phyloP scores from a whole-genome alignment of 1,140 invertebrate genomes.

The Hyles vespertilio region DNA sequence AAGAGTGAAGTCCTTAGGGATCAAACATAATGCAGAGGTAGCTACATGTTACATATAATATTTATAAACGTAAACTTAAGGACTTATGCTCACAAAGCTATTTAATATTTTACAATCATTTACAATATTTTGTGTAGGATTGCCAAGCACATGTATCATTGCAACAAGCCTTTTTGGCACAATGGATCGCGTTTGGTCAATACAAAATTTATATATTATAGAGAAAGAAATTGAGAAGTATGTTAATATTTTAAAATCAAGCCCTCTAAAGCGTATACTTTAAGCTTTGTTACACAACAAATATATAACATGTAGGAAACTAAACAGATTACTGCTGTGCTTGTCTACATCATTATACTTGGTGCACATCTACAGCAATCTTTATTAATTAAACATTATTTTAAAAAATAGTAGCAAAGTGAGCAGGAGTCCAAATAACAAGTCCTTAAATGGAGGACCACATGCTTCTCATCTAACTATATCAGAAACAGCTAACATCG shows the following conservation, averaged over 20 bases:
- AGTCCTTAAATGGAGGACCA: slow-evolving; percentile 23
- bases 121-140: slow-evolving; percentile 29
- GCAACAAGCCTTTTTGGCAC: too few relatives aligned
- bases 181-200: slow-evolving; percentile 13
- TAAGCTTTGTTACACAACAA: too few relatives aligned
- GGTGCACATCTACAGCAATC: not conserved
- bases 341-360: too few relatives aligned
- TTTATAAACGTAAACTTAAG: slow-evolving; percentile 12
- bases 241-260: too few relatives aligned
- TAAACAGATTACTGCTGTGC: too few relatives aligned
- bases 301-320: too few relatives aligned
- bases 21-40: slow-evolving; percentile 45
- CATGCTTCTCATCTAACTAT: slow-evolving; percentile 47
- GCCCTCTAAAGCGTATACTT: too few relatives aligned
- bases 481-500: slow-evolving; percentile 32
- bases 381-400: not conserved
- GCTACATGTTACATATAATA: slow-evolving; percentile 48
- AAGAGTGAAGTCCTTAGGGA: slow-evolving; percentile 51
- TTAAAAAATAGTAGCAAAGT: not conserved
- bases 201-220: too few relatives aligned
- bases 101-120: slow-evolving; percentile 22
- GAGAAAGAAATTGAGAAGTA: too few relatives aligned
- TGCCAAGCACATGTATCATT: slow-evolving; percentile 36
- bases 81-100: slow-evolving; percentile 2
- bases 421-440: slow-evolving; percentile 4